phyloP scores from a whole-genome alignment of 1,140 invertebrate species.

The Chironomus tepperi region DNA sequence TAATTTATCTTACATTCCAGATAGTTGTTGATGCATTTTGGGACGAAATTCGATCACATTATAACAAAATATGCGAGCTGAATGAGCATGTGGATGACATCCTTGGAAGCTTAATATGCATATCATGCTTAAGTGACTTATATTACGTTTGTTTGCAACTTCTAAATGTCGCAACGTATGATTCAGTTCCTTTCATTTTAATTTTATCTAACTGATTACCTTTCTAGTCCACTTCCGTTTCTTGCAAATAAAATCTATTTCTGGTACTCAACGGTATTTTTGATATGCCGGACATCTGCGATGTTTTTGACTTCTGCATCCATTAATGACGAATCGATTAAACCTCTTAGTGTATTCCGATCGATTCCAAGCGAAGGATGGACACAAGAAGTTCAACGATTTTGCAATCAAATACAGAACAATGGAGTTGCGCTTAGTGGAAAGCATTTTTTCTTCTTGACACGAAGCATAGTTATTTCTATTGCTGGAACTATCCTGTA shows the following conservation, averaged over 20 bases:
- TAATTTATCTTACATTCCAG: conserved; percentile 32
- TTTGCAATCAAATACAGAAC: conserved; percentile 48
- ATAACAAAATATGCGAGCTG: conserved; percentile 48
- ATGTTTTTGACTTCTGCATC: conserved; percentile 50
- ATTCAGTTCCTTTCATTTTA: conserved; percentile 30
- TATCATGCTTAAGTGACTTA: conserved; percentile 60
- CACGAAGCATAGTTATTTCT: conserved; percentile 49
- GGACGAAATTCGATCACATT: conserved; percentile 50
- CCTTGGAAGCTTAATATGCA: conserved; percentile 50
- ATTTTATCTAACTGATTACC: not conserved
- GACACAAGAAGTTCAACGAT: conserved; percentile 43
- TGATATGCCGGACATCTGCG: conserved; percentile 45
- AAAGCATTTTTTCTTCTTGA: conserved; percentile 53
- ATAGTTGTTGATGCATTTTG: conserved; percentile 47
- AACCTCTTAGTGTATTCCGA: conserved; percentile 45
- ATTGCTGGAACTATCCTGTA: conserved; percentile 47
- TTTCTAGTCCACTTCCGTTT: conserved; percentile 35
- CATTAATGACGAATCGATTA: conserved; percentile 48
- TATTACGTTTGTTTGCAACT: conserved; percentile 65
- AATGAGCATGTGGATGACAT: conserved; percentile 46
- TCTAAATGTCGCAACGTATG: conserved; percentile 58
- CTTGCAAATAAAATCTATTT: conserved; percentile 49
- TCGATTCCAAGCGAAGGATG: conserved; percentile 46
- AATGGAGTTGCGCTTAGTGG: conserved; percentile 52
- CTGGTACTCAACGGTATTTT: conserved; percentile 50